Conservation (phyloP, 2,888 invertebrate species). For the Leucophora obtusa region DNA sequence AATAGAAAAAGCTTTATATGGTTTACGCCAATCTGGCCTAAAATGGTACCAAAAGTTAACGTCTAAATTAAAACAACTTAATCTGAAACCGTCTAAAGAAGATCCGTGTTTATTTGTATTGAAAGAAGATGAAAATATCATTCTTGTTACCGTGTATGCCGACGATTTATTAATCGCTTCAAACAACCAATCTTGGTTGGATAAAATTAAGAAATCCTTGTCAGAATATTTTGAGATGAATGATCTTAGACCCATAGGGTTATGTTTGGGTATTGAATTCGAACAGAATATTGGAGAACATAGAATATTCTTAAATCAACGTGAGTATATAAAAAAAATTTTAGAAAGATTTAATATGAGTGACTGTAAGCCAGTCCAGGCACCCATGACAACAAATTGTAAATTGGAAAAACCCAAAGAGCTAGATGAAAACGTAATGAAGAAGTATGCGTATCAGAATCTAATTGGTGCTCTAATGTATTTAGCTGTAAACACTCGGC, state of each 20-base stretch:
- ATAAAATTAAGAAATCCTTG: constrained; percentile 42
- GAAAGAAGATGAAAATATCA: constrained; percentile 15
- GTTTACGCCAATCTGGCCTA: constrained; percentile 53
- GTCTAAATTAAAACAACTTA: constrained; percentile 33
- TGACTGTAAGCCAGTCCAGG: constrained; percentile 30
- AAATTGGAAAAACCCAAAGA: constrained; percentile 27
- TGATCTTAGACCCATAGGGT: constrained; percentile 40
- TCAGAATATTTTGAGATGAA: constrained; percentile 60
- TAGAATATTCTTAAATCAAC: constrained; percentile 15
- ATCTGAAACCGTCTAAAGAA: constrained; percentile 14
- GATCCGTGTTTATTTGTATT: constrained; percentile 58
- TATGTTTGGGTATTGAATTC: constrained; percentile 24
- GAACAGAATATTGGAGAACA: constrained; percentile 21
- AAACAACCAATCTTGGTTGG: constrained; percentile 31
- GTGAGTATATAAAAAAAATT: constrained; percentile 28
- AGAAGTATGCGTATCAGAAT: constrained; percentile 49
- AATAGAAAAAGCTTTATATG: constrained; percentile 53
- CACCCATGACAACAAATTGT: constrained; percentile 33
- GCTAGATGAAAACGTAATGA: constrained; percentile 26
- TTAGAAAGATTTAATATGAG: constrained; percentile 25
- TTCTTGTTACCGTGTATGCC: constrained; percentile 52
- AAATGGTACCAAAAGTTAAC: constrained; percentile 49
- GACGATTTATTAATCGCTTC: constrained; percentile 59
- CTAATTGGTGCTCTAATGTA: constrained; percentile 53
- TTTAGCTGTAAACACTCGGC: constrained; percentile 46